phyloP scores from a whole-genome alignment of 2,113 vertebrate genomes.

The Probosciger aterrimus region DNA sequence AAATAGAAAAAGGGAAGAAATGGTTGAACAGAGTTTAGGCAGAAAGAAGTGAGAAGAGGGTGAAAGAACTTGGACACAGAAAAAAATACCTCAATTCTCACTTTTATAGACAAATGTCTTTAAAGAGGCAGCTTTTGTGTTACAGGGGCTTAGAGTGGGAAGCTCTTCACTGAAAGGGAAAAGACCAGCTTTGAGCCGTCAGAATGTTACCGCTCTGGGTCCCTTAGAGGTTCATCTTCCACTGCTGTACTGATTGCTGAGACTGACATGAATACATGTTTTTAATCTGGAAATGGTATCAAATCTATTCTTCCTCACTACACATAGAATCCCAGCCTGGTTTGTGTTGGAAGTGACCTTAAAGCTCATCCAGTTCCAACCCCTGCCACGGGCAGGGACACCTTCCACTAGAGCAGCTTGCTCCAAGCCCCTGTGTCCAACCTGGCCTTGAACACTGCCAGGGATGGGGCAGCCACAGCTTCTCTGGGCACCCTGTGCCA shows the following conservation, averaged over 20 bases:
- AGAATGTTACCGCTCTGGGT: not conserved
- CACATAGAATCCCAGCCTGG: not conserved
- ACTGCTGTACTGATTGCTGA: not conserved
- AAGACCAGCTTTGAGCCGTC: not conserved
- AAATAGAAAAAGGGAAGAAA: not conserved
- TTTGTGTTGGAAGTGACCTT: not conserved
- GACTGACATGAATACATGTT: not conserved
- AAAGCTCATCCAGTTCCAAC: not conserved
- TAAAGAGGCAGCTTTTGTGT: not conserved
- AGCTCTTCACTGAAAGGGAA: not conserved
- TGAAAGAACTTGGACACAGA: not conserved
- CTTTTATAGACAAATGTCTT: not conserved
- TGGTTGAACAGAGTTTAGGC: not conserved
- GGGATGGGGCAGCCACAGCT: too few relatives aligned
- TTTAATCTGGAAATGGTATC: not conserved
- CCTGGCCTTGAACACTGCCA: too few relatives aligned
- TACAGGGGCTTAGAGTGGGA: not conserved
- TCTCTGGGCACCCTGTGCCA: too few relatives aligned
- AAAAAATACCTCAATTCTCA: not conserved
- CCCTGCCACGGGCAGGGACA: not conserved
- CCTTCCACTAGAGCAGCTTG: not conserved
- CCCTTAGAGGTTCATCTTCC: not conserved
- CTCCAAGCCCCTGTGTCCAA: not conserved
- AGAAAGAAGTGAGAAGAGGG: not conserved
- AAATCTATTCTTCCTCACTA: not conserved